These are phyloP conservation scores for Lates japonicus DNA, from an alignment of 2,797 vertebrate genomes.

Conservation along the genomic window DNA sequence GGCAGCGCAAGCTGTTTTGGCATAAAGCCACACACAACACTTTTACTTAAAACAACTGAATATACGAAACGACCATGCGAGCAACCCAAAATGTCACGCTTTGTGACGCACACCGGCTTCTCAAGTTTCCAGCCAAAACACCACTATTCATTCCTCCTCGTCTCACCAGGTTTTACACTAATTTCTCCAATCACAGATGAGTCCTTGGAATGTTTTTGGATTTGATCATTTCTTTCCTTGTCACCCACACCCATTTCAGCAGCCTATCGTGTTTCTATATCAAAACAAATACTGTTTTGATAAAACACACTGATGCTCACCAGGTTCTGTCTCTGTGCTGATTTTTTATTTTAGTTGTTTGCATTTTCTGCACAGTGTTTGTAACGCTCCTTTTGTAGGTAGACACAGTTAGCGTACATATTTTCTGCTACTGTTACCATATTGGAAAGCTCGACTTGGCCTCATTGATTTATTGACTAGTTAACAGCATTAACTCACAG, in stretches of 20 bases:
- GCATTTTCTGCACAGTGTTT: conserved; percentile 6
- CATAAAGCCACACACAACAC: not conserved
- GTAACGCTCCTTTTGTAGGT: conserved; percentile 20
- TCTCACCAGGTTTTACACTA: conserved; percentile 20
- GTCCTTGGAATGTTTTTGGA: conserved; percentile 63
- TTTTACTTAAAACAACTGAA: conserved; percentile 14
- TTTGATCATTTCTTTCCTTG: conserved; percentile 34
- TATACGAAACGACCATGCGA: no score
- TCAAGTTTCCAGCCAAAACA: conserved; percentile 67
- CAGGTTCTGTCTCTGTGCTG: not conserved
- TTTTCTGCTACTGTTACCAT: conserved; percentile 23
- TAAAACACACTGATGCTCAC: not conserved
- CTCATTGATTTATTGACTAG: conserved; percentile 64
- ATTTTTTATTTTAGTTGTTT: conserved; percentile 4
- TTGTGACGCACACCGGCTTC: conserved; percentile 50
- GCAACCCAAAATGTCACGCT: conserved; percentile 38
- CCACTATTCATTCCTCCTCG: conserved; percentile 40
- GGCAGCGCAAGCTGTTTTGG: not conserved
- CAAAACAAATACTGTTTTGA: conserved; percentile 23
- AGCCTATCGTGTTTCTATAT: conserved; percentile 27
- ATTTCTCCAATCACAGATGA: conserved; percentile 67
- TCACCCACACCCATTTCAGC: conserved; percentile 41
- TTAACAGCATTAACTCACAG: conserved; percentile 50
- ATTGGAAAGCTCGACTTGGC: conserved; percentile 19
- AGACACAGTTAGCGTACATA: conserved; percentile 7